These are phyloP conservation scores for Tuberolachnus salignus DNA, from an alignment of 2,888 invertebrate genomes.

Conservation along the genomic window DNA sequence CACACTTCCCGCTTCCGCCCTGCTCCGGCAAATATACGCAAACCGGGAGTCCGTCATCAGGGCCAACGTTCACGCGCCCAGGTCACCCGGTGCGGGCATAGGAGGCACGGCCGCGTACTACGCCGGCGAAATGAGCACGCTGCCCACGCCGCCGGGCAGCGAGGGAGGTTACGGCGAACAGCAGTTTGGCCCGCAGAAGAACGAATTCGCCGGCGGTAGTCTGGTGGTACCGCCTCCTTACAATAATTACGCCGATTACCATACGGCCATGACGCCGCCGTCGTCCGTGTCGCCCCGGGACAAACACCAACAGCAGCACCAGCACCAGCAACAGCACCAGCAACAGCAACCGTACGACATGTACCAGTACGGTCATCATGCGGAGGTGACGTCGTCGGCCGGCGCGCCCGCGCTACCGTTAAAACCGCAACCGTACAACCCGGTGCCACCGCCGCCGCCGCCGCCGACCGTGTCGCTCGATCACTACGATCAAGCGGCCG, in stretches of 20 bases:
- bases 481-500: slow-evolving; percentile 64
- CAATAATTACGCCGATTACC: slow-evolving; percentile 73
- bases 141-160: slow-evolving; percentile 68
- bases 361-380: slow-evolving; percentile 70
- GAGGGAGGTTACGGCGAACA: slow-evolving; percentile 69
- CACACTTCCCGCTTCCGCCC: slow-evolving; percentile 84
- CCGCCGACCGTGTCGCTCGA: slow-evolving; percentile 62
- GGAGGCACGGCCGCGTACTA: slow-evolving; percentile 63
- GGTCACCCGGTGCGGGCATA: slow-evolving; percentile 63
- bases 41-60: slow-evolving; percentile 94
- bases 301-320: slow-evolving; percentile 66
- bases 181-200: slow-evolving; percentile 54
- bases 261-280: slow-evolving; percentile 94
- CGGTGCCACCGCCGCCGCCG: slow-evolving; percentile 67
- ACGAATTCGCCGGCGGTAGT: slow-evolving; percentile 66
- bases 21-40: slow-evolving; percentile 82
- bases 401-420: slow-evolving; percentile 70
- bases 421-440: slow-evolving; percentile 86
- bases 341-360: slow-evolving; percentile 57
- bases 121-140: slow-evolving; percentile 67
- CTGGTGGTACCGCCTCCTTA: slow-evolving; percentile 68
- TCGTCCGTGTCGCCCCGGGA: slow-evolving; percentile 96
- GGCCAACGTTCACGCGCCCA: slow-evolving; percentile 73
- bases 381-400: slow-evolving; percentile 67
- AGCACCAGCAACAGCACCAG: slow-evolving; percentile 59